Conservation (phyloP, 53 echinoderm and acorn worm species). For the Pentamera pediparva region DNA sequence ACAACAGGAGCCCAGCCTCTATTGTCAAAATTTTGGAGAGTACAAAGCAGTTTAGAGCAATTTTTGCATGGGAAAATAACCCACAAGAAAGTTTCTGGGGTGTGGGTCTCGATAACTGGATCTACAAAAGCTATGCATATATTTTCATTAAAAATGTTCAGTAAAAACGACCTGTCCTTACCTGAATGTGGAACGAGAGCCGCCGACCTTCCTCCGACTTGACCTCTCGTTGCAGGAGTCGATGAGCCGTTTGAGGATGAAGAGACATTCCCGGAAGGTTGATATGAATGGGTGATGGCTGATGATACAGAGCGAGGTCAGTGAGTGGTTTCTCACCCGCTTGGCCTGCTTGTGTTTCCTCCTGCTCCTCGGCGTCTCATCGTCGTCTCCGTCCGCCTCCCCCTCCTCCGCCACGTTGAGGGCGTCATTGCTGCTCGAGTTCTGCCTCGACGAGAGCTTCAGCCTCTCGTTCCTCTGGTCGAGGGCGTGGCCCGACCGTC, state of each 20-base stretch:
- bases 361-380: constrained; percentile 69
- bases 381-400: constrained; percentile 9
- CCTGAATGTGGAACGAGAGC: constrained; percentile 84
- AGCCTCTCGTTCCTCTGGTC: constrained; percentile 46
- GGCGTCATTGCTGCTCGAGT: constrained; percentile 88
- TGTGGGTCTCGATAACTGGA: too few species aligned
- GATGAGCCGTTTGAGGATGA: constrained; percentile 82
- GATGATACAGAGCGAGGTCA: constrained; percentile 88
- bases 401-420: constrained; percentile 66
- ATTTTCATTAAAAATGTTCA: too few species aligned
- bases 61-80: too few species aligned
- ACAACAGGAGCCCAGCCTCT: too few species aligned
- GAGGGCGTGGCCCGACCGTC: constrained; percentile 40
- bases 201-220: constrained; percentile 83
- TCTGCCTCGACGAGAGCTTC: constrained; percentile 52
- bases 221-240: constrained; percentile 95
- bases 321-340: constrained; percentile 81
- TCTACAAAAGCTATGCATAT: too few species aligned
- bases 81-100: too few species aligned
- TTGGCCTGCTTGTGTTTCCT: constrained; percentile 78
- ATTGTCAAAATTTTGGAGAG: too few species aligned
- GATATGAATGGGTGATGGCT: constrained; percentile 98
- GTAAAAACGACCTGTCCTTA: too few species aligned
- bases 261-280: constrained; percentile 93
- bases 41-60: too few species aligned